Base-by-base conservation (phyloP, 2,888 invertebrate species). In the Ypsolopha scabrella region DNA sequence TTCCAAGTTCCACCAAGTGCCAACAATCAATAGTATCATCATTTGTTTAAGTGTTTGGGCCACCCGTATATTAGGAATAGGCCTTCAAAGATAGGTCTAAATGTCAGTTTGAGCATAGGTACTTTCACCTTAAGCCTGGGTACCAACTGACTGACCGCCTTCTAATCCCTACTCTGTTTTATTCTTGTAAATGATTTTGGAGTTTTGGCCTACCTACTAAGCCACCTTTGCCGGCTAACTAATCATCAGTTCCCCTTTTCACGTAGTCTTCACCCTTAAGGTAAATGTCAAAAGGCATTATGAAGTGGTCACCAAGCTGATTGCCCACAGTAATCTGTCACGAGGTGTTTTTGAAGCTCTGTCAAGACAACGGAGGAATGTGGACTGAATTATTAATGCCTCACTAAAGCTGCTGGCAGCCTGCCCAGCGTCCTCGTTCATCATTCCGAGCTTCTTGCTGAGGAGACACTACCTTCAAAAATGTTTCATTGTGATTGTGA, bases 331-430 rank as follows among this genome's bases (percentile, higher is more conserved):
- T 50, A 50, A 50, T 36, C 11, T 50, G 41, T 41, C 41, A 33
- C 24, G 41, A 6, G 9, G 33, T 46, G 46, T 34, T 46, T 35
- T 46, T 46, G 33, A 35, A 35, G 46, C 33, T 14, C 14, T 9
- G 14, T 48, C 48, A 38, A 37, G 13, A 33, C 9, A 49, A 24
- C 33, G 24, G 48, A 10, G 38, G 48, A 35, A 46, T 52, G 53
- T 50, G 53, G 51, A 41, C 45, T 46, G 51, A 55, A 54, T 55
- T 52, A 63, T 63, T 61, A 62, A 64, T 62, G 58, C 56, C 52
- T 54, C 55, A 60, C 62, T 64, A 60, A 56, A 55, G 52, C 53
- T 51, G 55, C 57, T 65, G 63, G 63, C 61, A 53, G 50, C 34
- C 43, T 54, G 61, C 64, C 60, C 53, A 41, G n/a, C 24, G 2